Base-by-base conservation (phyloP, 2,888 invertebrate species). In the Steromphala cineraria region DNA sequence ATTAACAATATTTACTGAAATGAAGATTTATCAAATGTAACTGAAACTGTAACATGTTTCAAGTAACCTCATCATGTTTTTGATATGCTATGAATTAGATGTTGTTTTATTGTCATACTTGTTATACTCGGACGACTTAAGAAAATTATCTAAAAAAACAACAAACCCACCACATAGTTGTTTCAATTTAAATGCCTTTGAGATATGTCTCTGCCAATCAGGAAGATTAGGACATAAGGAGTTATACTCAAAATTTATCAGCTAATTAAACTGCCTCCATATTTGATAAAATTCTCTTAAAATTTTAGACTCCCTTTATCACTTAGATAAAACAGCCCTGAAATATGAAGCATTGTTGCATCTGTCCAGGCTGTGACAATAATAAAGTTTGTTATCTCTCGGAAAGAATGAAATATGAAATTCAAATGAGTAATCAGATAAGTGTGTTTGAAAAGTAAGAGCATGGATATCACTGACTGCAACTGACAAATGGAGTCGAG, bases 261-360 rank as follows among this genome's bases (percentile, higher is more conserved):
- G 40, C 31, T 71, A 71, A 71, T 71, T 71, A 71, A 71, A 71
- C 36, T 71, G 71, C 71, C 71, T 71, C 71, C 71, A 71, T 71
- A 36, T 71, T 71, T 71, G 71, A 71, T 71, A 71, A 71, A 71
- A 71, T 36, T 71, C 71, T 71, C 71, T 40, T 71, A 71, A 71
- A 71, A 19, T 71, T 71, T 71, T 36, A 40, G 71, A 71, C 71
- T n/a, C 8, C 17, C 19, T 17, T 36, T 71, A 71, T 71, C 71
- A n/a, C 2, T 36, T 17, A 71, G 71, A 71, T 71, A 71, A 71
- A 36, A 19, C 10, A 19, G 13, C 36, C 19, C 40, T 31, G 40
- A 71, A 71, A 71, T 71, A 40, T 28, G 36, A 71, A 71, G 71
- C 40, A 71, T 71, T 71, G 71, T 71, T 36, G 71, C 71, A 36